Evolutionary conservation across 2,113 vertebrate species (phyloP).

Genomic region (Rhinoptilus africanus): DNA sequence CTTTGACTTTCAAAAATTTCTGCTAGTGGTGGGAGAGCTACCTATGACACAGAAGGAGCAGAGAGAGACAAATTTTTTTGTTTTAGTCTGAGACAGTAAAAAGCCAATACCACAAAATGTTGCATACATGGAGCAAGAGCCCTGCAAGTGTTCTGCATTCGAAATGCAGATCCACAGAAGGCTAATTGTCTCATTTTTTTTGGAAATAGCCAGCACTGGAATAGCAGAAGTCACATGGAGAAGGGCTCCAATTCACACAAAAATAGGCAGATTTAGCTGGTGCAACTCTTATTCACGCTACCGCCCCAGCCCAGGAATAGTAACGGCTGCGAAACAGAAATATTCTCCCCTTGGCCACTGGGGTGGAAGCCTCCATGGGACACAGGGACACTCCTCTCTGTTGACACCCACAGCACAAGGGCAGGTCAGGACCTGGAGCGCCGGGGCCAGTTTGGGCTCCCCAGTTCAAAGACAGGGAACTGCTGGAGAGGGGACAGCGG

Average conservation of each 20-base stretch:
- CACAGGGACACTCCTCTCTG: accelerated
- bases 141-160: constrained; percentile 52
- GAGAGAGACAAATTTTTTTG: neutral
- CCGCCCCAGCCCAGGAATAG: neutral
- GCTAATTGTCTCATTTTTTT: constrained; percentile 38
- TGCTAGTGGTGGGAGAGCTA: neutral
- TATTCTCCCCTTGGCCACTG: neutral
- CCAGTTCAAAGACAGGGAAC: neutral
- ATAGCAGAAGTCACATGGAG: constrained; percentile 51
- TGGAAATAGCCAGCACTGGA: constrained; percentile 23
- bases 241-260: constrained; percentile 31
- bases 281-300: neutral
- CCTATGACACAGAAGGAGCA: neutral
- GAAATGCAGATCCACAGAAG: constrained; percentile 48
- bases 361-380: neutral
- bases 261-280: constrained; percentile 43
- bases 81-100: neutral
- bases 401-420: neutral
- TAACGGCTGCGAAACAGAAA: neutral
- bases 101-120: constrained; percentile 16
- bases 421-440: neutral
- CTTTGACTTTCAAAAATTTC: neutral
- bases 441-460: neutral
- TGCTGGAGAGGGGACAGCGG: neutral
- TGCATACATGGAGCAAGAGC: constrained; percentile 31